These are phyloP conservation scores for Cheiracanthium punctorium DNA, from an alignment of 2,888 invertebrate genomes.

Conservation along the genomic window DNA sequence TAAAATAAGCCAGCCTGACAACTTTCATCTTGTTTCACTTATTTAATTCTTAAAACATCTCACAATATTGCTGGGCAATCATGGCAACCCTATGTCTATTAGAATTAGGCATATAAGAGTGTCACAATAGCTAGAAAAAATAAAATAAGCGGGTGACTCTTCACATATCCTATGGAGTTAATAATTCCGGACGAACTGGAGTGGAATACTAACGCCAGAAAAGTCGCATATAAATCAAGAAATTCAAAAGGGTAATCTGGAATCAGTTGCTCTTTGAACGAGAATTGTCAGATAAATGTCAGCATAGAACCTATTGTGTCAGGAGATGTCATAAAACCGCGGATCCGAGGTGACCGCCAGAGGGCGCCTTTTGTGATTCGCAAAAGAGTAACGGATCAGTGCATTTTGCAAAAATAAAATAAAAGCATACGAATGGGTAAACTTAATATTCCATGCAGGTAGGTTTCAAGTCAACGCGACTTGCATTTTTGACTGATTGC, in stretches of 20 bases:
- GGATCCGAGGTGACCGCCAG: not conserved
- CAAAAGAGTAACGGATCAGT: not conserved
- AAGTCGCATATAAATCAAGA: not conserved
- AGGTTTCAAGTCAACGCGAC: not conserved
- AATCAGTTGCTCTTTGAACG: not conserved
- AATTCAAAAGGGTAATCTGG: not conserved
- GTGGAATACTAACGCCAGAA: not conserved
- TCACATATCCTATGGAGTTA: not conserved
- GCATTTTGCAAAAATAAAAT: not conserved
- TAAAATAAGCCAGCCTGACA: too few relatives aligned
- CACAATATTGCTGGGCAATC: too few relatives aligned
- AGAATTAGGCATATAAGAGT: too few relatives aligned
- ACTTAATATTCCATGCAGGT: not conserved
- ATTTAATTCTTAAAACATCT: too few relatives aligned
- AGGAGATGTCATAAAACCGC: not conserved
- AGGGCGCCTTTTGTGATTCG: not conserved
- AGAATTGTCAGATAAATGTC: not conserved
- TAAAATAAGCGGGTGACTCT: too few relatives aligned
- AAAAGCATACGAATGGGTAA: not conserved
- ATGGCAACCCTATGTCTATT: too few relatives aligned
- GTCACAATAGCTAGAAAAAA: too few relatives aligned
- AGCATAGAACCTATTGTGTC: not conserved
- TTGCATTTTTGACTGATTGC: too few relatives aligned
- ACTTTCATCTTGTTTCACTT: too few relatives aligned
- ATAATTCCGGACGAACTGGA: not conserved